Conservation (phyloP, 2,113 vertebrate species). For the Oncorhynchus tshawytscha region DNA sequence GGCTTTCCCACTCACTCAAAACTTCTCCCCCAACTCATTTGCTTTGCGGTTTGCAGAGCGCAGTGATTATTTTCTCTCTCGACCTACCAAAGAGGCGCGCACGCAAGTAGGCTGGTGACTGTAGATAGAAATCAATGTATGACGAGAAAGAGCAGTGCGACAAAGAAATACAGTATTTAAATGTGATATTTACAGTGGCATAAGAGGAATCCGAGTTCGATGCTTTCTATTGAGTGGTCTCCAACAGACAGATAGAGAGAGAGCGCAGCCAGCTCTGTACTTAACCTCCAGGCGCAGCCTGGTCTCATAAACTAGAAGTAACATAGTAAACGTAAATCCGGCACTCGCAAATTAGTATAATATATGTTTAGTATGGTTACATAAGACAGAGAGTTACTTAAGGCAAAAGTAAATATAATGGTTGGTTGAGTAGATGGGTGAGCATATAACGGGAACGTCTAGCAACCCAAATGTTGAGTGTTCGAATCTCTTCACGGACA, state of each 20-base stretch:
- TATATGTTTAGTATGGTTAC: too few relatives aligned
- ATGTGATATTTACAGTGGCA: constrained; percentile 21
- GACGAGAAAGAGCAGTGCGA: constrained; percentile 6
- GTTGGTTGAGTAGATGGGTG: too few relatives aligned
- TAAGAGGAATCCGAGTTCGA: constrained; percentile 24
- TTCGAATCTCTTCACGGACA: too few relatives aligned
- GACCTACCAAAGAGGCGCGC: constrained; percentile 58
- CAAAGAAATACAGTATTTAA: neutral
- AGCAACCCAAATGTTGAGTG: too few relatives aligned
- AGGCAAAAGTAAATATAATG: too few relatives aligned
- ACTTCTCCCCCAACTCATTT: constrained; percentile 23
- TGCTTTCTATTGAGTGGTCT: constrained; percentile 33
- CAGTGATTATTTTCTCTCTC: constrained; percentile 31
- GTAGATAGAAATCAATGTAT: constrained; percentile 18
- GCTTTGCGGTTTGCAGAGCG: constrained; percentile 52
- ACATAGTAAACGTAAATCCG: too few relatives aligned
- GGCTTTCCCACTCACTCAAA: constrained; percentile 38
- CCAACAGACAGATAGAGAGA: constrained; percentile 22
- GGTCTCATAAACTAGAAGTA: too few relatives aligned
- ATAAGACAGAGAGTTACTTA: too few relatives aligned
- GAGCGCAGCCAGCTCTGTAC: constrained; percentile 38
- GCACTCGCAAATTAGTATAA: too few relatives aligned
- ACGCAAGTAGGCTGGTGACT: constrained; percentile 4
- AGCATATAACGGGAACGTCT: too few relatives aligned
- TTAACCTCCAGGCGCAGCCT: constrained; percentile 61